phyloP scores from a whole-genome alignment of 2,113 vertebrate species.

The Poeciliopsis retropinna region DNA sequence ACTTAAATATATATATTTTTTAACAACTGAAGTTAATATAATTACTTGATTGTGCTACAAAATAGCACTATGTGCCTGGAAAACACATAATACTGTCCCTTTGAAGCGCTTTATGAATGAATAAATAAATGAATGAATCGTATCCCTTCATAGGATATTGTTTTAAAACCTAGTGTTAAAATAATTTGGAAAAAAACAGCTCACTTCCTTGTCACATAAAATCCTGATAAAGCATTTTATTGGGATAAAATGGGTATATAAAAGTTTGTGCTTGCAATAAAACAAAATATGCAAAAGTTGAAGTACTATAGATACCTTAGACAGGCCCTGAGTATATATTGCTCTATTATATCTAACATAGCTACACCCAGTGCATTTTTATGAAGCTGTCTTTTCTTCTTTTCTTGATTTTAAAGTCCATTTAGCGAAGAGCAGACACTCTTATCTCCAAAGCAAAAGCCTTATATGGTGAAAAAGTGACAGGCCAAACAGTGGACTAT shows the following conservation, averaged over 20 bases:
- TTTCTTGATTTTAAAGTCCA: neutral
- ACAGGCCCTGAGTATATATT: neutral
- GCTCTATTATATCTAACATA: neutral
- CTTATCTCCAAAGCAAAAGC: conserved; percentile 46
- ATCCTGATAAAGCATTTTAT: neutral
- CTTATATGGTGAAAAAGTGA: conserved; percentile 67
- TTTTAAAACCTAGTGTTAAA: neutral
- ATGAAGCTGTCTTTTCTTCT: neutral
- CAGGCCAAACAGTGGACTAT: conserved; percentile 63
- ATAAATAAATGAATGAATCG: too few relatives aligned
- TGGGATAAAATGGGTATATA: too few relatives aligned
- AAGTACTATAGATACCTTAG: neutral
- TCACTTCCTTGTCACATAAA: neutral
- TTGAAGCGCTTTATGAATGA: too few relatives aligned
- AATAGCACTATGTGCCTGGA: too few relatives aligned
- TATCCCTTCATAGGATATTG: neutral
- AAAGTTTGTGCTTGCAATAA: neutral
- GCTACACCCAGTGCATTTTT: conserved; percentile 4
- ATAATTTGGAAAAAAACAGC: neutral
- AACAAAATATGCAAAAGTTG: neutral
- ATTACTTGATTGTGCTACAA: too few relatives aligned
- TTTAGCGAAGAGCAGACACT: neutral
- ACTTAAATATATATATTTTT: too few relatives aligned
- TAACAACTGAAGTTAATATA: too few relatives aligned
- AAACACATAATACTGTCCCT: too few relatives aligned